Evolutionary conservation across 2,113 vertebrate species (phyloP).

Genomic region (Columbina picui): DNA sequence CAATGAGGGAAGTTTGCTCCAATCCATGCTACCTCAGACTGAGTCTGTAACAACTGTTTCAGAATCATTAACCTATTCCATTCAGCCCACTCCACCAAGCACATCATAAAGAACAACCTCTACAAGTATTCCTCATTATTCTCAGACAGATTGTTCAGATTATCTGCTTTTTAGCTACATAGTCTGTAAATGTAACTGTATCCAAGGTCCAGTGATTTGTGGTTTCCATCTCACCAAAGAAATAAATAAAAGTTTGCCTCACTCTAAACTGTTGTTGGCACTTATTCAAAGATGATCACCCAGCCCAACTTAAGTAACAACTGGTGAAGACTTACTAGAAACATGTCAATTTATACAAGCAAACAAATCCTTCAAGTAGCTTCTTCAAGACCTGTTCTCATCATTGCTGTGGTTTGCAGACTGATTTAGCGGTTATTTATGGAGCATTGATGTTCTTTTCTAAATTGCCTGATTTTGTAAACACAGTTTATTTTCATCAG

Average conservation of each 20-base stretch:
- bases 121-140: background rate
- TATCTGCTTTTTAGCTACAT: background rate
- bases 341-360: background rate
- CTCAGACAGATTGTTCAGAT: background rate
- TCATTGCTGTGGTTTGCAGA: background rate
- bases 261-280: background rate
- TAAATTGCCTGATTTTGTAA: background rate
- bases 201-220: background rate
- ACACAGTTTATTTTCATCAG: background rate
- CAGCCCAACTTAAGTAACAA: background rate
- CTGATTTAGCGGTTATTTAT: background rate
- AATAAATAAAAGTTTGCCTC: background rate
- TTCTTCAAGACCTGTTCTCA: background rate
- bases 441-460: background rate
- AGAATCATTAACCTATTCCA: background rate
- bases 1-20: background rate
- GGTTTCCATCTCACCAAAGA: background rate
- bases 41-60: background rate
- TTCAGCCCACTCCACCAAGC: background rate
- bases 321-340: background rate
- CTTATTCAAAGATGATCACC: background rate
- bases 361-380: background rate
- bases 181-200: background rate
- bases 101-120: background rate
- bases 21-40: background rate